These are phyloP conservation scores for Conopomorpha cramerella DNA, from an alignment of 1,140 invertebrate species.

Conservation along the genomic window DNA sequence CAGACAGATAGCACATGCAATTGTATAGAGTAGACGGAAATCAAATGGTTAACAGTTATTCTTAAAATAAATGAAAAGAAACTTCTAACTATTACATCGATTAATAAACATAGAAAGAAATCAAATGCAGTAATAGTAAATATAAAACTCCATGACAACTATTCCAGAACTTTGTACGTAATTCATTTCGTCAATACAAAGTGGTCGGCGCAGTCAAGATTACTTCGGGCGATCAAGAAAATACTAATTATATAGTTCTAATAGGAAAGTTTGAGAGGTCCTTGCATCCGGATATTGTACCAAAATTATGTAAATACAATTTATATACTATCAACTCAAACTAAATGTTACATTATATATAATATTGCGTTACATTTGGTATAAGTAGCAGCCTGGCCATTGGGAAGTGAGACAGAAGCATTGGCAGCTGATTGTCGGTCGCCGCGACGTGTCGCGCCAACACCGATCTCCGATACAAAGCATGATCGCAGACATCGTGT, in stretches of 20 bases:
- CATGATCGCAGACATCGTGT: slow-evolving; percentile 41
- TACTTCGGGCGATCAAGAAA: no score
- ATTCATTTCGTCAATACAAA: no score
- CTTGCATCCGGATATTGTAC: slow-evolving; percentile 57
- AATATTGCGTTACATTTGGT: slow-evolving; percentile 29
- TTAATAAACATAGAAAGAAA: slow-evolving; percentile 43
- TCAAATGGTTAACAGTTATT: slow-evolving; percentile 37
- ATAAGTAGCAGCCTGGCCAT: no score
- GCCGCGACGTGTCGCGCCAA: no score
- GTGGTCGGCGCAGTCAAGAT: no score
- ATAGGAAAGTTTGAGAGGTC: slow-evolving; percentile 76
- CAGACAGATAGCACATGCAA: slow-evolving; percentile 48
- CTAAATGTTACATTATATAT: no score
- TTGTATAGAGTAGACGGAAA: slow-evolving; percentile 30
- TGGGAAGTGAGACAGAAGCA: slow-evolving; percentile 35
- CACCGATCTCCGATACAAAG: slow-evolving; percentile 33
- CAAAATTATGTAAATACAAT: slow-evolving; percentile 7
- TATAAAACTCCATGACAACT: slow-evolving; percentile 30
- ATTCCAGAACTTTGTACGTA: no score
- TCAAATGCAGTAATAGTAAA: slow-evolving; percentile 27
- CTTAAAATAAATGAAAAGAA: slow-evolving; percentile 32
- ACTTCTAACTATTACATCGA: slow-evolving; percentile 57
- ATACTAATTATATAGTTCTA: no score
- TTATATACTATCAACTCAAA: slow-evolving; percentile 1
- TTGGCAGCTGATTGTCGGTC: no score